These are phyloP conservation scores for Periplaneta americana DNA, from an alignment of 1,140 invertebrate genomes.

Conservation along the genomic window DNA sequence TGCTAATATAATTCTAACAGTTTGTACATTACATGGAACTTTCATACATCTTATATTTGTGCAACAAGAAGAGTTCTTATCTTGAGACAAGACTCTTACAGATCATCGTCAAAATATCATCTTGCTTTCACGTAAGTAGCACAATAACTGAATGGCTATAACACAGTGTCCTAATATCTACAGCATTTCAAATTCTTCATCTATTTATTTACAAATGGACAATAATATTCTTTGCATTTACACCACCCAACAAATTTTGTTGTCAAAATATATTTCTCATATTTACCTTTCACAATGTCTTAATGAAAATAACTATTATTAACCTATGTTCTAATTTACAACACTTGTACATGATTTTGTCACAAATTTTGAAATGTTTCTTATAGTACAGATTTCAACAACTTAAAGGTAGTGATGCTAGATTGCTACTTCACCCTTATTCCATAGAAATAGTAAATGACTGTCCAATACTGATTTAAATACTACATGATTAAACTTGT, in stretches of 20 bases:
- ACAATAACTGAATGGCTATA: background rate
- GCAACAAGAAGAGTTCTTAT: background rate
- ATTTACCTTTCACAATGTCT: background rate
- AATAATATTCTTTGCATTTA: background rate
- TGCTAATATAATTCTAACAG: background rate
- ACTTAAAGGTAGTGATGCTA: background rate
- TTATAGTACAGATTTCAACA: background rate
- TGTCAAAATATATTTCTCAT: background rate
- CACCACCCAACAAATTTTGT: background rate
- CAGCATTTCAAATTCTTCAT: background rate
- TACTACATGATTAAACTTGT: background rate
- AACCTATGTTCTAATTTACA: background rate
- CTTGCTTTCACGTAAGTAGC: background rate
- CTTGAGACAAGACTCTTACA: background rate
- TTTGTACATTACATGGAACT: background rate
- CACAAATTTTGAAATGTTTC: background rate
- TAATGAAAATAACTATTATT: background rate
- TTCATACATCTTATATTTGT: background rate
- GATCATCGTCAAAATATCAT: background rate
- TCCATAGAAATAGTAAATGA: background rate
- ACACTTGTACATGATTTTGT: background rate
- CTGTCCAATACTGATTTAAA: background rate
- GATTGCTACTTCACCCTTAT: background rate
- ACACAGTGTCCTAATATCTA: background rate
- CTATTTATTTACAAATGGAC: background rate